phyloP scores from a whole-genome alignment of 1,140 invertebrate genomes.

The Danaus plexippus region DNA sequence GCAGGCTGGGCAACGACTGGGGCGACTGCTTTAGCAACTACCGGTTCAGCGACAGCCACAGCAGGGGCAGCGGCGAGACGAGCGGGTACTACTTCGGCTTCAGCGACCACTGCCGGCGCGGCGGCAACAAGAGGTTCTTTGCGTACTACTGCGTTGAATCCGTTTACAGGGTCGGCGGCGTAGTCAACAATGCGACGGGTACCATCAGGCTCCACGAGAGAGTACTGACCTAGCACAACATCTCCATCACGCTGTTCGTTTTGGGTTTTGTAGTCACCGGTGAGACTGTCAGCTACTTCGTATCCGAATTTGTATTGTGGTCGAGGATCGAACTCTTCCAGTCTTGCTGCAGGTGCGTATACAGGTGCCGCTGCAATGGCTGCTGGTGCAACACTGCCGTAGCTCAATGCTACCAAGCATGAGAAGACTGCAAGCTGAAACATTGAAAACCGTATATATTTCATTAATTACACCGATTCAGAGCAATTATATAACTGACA shows the following conservation, averaged over 20 bases:
- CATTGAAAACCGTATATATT: constrained; percentile 9
- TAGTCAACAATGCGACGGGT: constrained; percentile 73
- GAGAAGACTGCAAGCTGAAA: constrained; percentile 57
- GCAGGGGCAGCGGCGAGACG: constrained; percentile 12
- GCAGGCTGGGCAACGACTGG: constrained; percentile 19
- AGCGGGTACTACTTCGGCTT: constrained; percentile 36
- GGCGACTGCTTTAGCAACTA: constrained; percentile 14
- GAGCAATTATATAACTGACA: no score
- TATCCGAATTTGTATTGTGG: constrained; percentile 76
- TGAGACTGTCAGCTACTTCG: constrained; percentile 74
- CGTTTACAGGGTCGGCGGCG: constrained; percentile 73
- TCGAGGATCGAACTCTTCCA: constrained; percentile 73
- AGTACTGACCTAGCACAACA: constrained; percentile 74
- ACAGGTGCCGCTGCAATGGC: constrained; percentile 49
- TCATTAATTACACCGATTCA: no score
- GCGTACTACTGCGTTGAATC: constrained; percentile 75
- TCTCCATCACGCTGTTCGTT: constrained; percentile 75
- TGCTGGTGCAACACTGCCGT: constrained; percentile 46
- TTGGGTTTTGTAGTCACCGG: constrained; percentile 76
- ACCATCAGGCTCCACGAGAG: constrained; percentile 74
- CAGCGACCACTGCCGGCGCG: constrained; percentile 48
- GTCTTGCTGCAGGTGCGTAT: constrained; percentile 55
- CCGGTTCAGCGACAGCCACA: constrained; percentile 5
- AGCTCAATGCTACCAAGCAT: constrained; percentile 46
- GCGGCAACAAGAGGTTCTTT: constrained; percentile 56